phyloP scores from a whole-genome alignment of 1,140 invertebrate genomes.

The Magallana angulata region DNA sequence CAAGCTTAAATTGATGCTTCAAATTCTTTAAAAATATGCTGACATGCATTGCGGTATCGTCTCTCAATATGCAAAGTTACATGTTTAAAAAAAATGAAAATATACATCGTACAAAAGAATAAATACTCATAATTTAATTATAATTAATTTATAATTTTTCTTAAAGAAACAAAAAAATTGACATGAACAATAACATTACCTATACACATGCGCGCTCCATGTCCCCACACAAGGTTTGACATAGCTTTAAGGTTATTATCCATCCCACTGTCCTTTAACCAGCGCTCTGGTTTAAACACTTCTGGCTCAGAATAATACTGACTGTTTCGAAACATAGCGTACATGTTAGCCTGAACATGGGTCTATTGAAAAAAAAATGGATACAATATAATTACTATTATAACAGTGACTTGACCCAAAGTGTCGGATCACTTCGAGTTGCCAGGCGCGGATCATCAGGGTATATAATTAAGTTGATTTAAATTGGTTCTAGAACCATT shows the following conservation, averaged over 20 bases:
- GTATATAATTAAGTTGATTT: no score
- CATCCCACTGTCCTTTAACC: conserved; percentile 82
- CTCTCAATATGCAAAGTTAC: no score
- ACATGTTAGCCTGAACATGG: conserved; percentile 85
- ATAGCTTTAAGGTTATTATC: conserved; percentile 87
- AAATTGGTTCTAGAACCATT: no score
- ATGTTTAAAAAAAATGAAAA: background rate
- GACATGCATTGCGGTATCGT: no score
- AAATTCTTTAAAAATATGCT: no score
- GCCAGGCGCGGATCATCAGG: no score
- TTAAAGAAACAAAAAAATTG: background rate
- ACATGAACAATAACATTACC: conserved; percentile 70
- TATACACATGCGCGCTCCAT: conserved; percentile 84
- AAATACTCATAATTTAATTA: background rate
- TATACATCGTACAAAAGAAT: background rate
- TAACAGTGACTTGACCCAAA: no score
- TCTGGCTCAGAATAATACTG: conserved; percentile 85
- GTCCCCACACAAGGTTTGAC: conserved; percentile 90
- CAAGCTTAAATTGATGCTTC: no score
- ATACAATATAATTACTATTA: no score
- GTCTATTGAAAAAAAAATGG: conserved; percentile 81
- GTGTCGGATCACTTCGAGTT: no score
- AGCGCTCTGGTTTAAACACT: conserved; percentile 86
- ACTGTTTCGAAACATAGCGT: conserved; percentile 77
- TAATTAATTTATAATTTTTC: background rate